phyloP scores from a whole-genome alignment of 2,888 invertebrate genomes.

The Acanthosepion lycidas region DNA sequence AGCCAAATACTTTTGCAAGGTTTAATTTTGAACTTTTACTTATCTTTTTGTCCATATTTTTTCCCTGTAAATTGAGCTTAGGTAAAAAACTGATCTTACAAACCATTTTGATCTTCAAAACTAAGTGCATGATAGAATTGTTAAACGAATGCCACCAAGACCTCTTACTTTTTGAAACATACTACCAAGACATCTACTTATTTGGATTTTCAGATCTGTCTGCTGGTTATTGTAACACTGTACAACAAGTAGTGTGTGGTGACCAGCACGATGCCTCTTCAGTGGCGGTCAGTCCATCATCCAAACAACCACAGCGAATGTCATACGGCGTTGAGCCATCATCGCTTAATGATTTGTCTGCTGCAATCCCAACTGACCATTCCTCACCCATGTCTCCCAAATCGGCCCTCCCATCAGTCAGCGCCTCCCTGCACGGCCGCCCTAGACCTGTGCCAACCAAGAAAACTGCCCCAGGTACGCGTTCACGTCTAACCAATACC shows the following conservation, averaged over 20 bases:
- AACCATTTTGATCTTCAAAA: not conserved
- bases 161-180: constrained; percentile 24
- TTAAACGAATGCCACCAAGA: not conserved
- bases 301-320: constrained; percentile 45
- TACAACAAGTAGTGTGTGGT: constrained; percentile 45
- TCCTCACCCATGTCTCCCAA: constrained; percentile 54
- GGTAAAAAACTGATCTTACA: not conserved
- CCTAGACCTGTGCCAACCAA: constrained; percentile 84
- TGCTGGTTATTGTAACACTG: constrained; percentile 45
- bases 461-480: constrained; percentile 62
- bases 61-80: not conserved
- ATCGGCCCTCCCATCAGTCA: constrained; percentile 57
- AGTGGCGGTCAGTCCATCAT: constrained; percentile 41
- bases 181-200: constrained; percentile 45
- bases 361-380: constrained; percentile 45
- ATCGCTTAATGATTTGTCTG: constrained; percentile 47
- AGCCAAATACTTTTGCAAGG: not conserved
- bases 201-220: constrained; percentile 47
- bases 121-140: not conserved
- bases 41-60: not conserved
- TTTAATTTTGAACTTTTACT: not conserved
- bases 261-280: constrained; percentile 46
- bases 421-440: constrained; percentile 74
- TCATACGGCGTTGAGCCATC: constrained; percentile 45
- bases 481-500: constrained; percentile 24